Evolutionary conservation across 2,888 invertebrate genomes (phyloP), one percentile per base, ranked within the genome.

Genomic region (Philaethria dido): DNA sequence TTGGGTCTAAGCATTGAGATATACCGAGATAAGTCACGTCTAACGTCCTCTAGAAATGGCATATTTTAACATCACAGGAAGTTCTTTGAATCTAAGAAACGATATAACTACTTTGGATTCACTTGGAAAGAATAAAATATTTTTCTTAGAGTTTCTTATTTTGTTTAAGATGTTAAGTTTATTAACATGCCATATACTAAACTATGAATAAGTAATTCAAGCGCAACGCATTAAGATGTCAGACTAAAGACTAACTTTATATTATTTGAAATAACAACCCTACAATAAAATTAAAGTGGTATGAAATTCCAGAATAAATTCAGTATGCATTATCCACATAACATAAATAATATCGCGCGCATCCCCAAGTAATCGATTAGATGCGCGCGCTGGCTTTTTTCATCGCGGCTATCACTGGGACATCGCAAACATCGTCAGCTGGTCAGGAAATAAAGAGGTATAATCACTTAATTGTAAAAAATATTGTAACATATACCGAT

Each of bases 301-400:
- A 67, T 68, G 47, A 66, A 68, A 60, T 65, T 64, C 68, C 69
- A 62, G 63, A 66, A 74, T 71, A 74, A 72, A 72, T 73, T 71
- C 65, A 72, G 71, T 62, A 71, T 72, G 68, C 71, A 73, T 66
- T 69, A 57, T 62, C 64, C 68, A 74, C 69, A 75, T 76, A 74
- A 75, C 68, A 67, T 73, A 74, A 78, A 78, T 77, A 78, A 78
- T 79, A 80, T 77, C 79, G 76, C 75, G 76, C 71, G 77, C 67
- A 72, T 81, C 80, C 78, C 64, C 73, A 75, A 77, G 75, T 74
- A 84, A 91, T 91, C 90, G 89, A 91, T 91, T 79, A 76, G 78
- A 69, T 91, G 90, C 90, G 90, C 90, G 90, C 90, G 90, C 87
- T 79, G 81, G 50, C 42, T 66, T 71, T 45, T 68, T 67, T 68